Percentiles rank a stretch among this genome's conserved stretches.
Conservation (phyloP, 2,113 vertebrate genomes). For the Mobula hypostoma region DNA sequence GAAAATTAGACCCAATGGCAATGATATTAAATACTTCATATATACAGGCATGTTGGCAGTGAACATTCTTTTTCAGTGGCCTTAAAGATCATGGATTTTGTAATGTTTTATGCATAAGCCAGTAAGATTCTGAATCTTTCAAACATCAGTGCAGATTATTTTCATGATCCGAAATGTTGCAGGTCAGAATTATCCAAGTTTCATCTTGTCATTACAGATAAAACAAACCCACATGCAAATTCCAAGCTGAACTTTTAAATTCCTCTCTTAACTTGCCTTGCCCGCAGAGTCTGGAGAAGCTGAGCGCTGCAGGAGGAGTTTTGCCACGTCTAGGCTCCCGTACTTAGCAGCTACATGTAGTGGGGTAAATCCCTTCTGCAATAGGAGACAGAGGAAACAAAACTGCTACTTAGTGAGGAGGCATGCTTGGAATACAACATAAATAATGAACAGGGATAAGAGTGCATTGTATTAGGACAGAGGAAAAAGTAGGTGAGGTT, state of each 20-base stretch:
- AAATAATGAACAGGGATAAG: slow-evolving; percentile 6
- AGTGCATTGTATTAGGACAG: background rate
- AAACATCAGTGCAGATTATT: slow-evolving; percentile 19
- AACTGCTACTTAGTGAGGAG: slow-evolving; percentile 34
- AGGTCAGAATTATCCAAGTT: background rate
- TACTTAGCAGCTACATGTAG: slow-evolving; percentile 92
- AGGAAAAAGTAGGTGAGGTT: background rate
- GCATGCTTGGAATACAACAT: slow-evolving; percentile 27
- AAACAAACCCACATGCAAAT: background rate
- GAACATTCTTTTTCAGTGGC: background rate
- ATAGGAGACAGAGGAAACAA: slow-evolving; percentile 35
- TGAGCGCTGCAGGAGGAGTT: slow-evolving; percentile 79
- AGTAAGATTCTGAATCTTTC: background rate
- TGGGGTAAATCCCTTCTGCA: slow-evolving; percentile 93
- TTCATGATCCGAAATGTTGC: background rate
- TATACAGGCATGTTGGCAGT: background rate
- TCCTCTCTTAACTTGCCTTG: slow-evolving; percentile 64
- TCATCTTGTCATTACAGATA: background rate
- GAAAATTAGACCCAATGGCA: background rate
- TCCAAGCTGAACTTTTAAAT: slow-evolving; percentile 22
- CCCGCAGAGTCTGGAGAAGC: slow-evolving; percentile 81
- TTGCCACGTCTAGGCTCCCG: slow-evolving; percentile 87
- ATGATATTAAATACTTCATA: background rate
- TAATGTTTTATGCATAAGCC: background rate
- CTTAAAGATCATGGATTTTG: background rate